Evolutionary conservation across 1,140 invertebrate genomes (phyloP).

Genomic region (Conus betulinus): DNA sequence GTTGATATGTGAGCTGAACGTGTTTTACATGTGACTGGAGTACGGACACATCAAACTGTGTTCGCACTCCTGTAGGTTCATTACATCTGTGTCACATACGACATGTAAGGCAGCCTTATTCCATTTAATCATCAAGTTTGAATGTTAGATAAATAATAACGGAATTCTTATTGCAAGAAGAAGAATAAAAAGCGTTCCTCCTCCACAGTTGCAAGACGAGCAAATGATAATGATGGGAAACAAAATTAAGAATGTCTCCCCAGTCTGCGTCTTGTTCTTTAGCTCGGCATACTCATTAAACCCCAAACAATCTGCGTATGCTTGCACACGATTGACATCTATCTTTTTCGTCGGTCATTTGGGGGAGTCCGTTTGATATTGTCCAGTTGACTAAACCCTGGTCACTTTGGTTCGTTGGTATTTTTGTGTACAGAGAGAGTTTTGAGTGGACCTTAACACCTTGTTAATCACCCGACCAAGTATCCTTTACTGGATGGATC

Average conservation of each 20-base stretch:
- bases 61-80: no score
- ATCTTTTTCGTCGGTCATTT: background rate
- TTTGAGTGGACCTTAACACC: slow-evolving; percentile 1
- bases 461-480: slow-evolving; percentile 14
- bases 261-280: background rate
- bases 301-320: background rate
- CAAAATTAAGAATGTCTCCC: background rate
- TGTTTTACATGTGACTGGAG: no score
- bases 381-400: background rate
- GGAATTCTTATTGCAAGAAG: no score
- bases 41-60: no score
- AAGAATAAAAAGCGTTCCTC: no score
- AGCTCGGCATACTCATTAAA: background rate
- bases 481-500: background rate
- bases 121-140: no score
- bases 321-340: background rate
- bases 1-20: no score
- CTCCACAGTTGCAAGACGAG: no score
- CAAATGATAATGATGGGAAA: background rate
- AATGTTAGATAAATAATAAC: no score
- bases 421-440: background rate
- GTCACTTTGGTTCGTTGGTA: background rate
- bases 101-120: no score
- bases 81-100: no score
- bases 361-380: background rate